Evolutionary conservation across 2,113 vertebrate species (phyloP).

Genomic region (Centropus bengalensis): DNA sequence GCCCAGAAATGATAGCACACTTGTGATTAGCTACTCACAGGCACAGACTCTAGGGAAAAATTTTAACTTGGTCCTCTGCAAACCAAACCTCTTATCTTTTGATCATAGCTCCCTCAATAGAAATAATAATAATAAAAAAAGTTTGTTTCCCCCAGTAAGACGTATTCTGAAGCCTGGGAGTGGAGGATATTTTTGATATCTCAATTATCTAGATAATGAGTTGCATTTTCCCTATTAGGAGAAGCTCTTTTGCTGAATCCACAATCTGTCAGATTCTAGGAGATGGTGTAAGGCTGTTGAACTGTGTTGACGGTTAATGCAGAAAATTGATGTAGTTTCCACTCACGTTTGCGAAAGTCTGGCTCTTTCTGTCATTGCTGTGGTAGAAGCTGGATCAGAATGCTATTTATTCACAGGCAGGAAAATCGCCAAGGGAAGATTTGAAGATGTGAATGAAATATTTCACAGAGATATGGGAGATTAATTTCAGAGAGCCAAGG

Average conservation of each 20-base stretch:
- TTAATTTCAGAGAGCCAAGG: not conserved
- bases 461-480: not conserved
- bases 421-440: constrained; percentile 5
- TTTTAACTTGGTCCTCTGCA: not conserved
- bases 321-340: not conserved
- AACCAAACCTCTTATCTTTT: not conserved
- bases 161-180: not conserved
- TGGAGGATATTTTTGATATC: not conserved
- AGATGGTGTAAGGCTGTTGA: not conserved
- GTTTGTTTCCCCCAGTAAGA: not conserved
- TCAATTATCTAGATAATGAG: not conserved
- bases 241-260: not conserved
- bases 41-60: not conserved
- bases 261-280: not conserved
- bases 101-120: not conserved
- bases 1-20: not conserved
- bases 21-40: not conserved
- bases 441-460: not conserved
- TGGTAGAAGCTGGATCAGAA: not conserved
- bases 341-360: not conserved
- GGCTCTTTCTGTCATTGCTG: not conserved
- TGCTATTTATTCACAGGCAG: not conserved
- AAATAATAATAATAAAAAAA: not conserved
- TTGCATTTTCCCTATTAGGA: not conserved
- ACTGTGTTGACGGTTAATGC: not conserved